Conservation (phyloP, 2,113 vertebrate genomes). For the Pleuronectes platessa region DNA sequence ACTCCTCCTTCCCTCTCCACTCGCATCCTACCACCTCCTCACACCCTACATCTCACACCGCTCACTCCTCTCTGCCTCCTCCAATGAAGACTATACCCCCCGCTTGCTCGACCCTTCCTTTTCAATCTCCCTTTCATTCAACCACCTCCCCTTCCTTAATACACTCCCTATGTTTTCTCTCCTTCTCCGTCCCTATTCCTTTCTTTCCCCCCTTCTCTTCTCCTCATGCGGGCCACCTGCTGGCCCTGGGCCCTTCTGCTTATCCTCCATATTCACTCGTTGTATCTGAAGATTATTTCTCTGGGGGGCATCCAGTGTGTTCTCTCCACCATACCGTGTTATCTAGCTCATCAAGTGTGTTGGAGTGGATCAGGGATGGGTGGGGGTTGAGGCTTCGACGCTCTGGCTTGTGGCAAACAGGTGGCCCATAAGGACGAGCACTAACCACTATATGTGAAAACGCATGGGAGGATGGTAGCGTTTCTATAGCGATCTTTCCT, state of each 20-base stretch:
- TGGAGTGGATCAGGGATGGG: slow-evolving; percentile 57
- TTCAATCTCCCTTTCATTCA: slow-evolving; percentile 31
- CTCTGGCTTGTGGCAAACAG: slow-evolving; percentile 67
- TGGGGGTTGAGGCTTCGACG: slow-evolving; percentile 51
- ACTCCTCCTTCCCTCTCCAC: slow-evolving; percentile 47
- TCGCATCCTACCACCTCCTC: slow-evolving; percentile 56
- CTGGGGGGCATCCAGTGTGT: slow-evolving; percentile 58
- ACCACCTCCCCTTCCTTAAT: slow-evolving; percentile 18
- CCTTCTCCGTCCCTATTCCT: slow-evolving; percentile 27
- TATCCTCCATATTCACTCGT: slow-evolving; percentile 50
- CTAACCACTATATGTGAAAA: slow-evolving; percentile 27
- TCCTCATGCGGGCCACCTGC: slow-evolving; percentile 64
- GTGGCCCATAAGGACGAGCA: slow-evolving; percentile 51
- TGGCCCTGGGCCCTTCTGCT: slow-evolving; percentile 62
- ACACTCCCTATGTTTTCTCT: slow-evolving; percentile 31
- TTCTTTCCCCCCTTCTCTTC: slow-evolving; percentile 34
- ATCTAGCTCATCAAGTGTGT: slow-evolving; percentile 69
- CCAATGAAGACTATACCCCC: slow-evolving; percentile 46
- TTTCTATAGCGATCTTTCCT: slow-evolving; percentile 42
- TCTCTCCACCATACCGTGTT: slow-evolving; percentile 55
- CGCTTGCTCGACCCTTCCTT: slow-evolving; percentile 4
- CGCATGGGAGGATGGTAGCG: slow-evolving; percentile 4
- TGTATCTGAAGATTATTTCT: slow-evolving; percentile 74
- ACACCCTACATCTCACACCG: slow-evolving; percentile 20
- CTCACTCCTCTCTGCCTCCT: slow-evolving; percentile 31